A percentile compares a stretch with the other conserved stretches of the same genome.
Conservation (phyloP, 2,113 vertebrate genomes). For the Calidris pugnax region DNA sequence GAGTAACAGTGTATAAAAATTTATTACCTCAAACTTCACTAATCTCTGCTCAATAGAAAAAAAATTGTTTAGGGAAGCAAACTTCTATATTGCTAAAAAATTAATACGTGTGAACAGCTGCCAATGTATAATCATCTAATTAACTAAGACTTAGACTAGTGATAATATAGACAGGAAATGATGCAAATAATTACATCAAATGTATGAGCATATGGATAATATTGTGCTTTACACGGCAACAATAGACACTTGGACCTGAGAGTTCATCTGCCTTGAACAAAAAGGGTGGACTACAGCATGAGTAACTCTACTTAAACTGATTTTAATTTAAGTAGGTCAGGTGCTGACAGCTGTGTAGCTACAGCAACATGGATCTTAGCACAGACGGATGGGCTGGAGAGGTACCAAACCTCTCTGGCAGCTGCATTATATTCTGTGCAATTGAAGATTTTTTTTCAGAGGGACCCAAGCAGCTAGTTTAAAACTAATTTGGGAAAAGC, state of each 20-base stretch:
- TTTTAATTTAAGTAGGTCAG: background rate
- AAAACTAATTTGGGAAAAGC: constrained; percentile 10
- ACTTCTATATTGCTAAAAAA: background rate
- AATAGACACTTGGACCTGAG: background rate
- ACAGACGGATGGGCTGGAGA: background rate
- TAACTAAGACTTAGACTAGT: background rate
- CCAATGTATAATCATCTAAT: background rate
- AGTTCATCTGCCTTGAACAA: background rate
- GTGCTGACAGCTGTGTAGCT: background rate
- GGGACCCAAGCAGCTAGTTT: background rate
- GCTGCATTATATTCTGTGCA: background rate
- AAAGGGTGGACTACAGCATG: background rate
- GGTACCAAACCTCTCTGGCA: background rate
- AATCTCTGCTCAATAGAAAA: background rate
- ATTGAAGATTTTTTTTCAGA: background rate
- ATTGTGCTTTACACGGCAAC: background rate
- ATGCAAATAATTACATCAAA: background rate
- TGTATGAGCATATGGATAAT: background rate
- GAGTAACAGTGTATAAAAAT: background rate
- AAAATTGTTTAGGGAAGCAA: background rate
- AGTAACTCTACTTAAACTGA: background rate
- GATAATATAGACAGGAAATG: background rate
- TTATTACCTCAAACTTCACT: background rate
- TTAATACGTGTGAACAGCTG: background rate
- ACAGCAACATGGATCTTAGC: background rate